Base-by-base conservation (phyloP, 2,888 invertebrate species). In the Rotaria sp. region DNA sequence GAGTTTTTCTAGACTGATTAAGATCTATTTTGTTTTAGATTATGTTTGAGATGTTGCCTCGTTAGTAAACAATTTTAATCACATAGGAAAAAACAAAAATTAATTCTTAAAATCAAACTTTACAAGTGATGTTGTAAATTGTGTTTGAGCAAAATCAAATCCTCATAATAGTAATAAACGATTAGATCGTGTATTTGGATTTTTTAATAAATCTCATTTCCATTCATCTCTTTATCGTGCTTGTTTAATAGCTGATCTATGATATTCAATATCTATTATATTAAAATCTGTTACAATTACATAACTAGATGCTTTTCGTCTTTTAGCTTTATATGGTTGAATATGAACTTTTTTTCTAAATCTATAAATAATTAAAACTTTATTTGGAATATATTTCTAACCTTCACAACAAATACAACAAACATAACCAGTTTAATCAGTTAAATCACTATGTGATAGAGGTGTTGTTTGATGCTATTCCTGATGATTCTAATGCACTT, bases 401-500 rank as follows among this genome's bases (percentile, higher is more conserved):
- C 97, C 97, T 92, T 98, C 98, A 75, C 97, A 94, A 90, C 98
- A 98, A 90, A 98, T 98, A 89, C 97, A 97, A 92, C 98, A 98
- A 0, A 96, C 95, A 85, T 97, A 93, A 38, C 97, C 98, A 0
- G 95, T 95, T 92, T 98, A 97, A 57, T 86, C 86, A 80, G 94
- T 94, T 88, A 95, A 95, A 91, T 95, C 84, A 35, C 5, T 21
- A 52, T 52, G 18, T 1, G 45, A 90, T 30, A 38, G 55, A 24
- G 86, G 88, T 59, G 88, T 89, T 84, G n/a, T 89, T 89, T 87
- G 84, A 88, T 41, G 87, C 88, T 10, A 88, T 89, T 35, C 87
- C 88, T 0, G 87, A 86, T 26, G 89, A 88, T 84, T 88, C 89
- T 41, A 57, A 87, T 18, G 84, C 87, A 15, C 88, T 89, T 7